A percentile compares a stretch with the other conserved stretches of the same genome.
These are phyloP conservation scores for Sorex araneus DNA, from an alignment of 2,113 vertebrate genomes.

Conservation along the genomic window DNA sequence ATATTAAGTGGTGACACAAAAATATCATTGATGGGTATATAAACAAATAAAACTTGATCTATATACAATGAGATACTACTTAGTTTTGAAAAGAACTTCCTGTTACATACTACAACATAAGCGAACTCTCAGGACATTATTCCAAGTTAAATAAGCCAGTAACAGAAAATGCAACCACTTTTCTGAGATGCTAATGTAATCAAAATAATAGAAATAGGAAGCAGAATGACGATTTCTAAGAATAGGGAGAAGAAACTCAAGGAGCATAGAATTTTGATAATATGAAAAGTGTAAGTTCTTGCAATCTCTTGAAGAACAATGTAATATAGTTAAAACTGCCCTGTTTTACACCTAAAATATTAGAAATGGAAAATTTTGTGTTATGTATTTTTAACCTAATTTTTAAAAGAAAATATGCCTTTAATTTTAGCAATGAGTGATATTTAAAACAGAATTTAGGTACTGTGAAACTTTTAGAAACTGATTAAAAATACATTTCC, in stretches of 20 bases:
- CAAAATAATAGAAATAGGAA: background rate
- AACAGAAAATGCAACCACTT: background rate
- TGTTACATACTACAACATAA: background rate
- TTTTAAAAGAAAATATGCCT: background rate
- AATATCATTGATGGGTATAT: background rate
- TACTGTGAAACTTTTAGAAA: background rate
- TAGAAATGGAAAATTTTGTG: slow-evolving; percentile 7
- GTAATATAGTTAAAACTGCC: background rate
- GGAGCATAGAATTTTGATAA: background rate
- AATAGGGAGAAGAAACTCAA: background rate
- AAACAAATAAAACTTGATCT: background rate
- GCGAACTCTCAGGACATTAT: background rate
- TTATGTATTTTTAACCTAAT: background rate
- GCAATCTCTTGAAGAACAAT: background rate
- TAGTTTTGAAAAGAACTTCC: background rate
- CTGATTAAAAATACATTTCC: background rate
- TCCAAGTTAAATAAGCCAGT: background rate
- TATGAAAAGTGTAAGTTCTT: background rate
- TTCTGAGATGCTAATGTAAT: background rate
- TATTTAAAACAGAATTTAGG: background rate
- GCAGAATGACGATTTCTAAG: background rate
- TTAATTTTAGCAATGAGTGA: background rate
- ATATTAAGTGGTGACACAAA: background rate
- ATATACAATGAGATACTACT: background rate
- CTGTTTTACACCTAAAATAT: background rate